Percentiles rank a stretch among this genome's conserved stretches.
These are phyloP conservation scores for Trachelus tabidus DNA, from an alignment of 2,888 invertebrate species.

Conservation along the genomic window DNA sequence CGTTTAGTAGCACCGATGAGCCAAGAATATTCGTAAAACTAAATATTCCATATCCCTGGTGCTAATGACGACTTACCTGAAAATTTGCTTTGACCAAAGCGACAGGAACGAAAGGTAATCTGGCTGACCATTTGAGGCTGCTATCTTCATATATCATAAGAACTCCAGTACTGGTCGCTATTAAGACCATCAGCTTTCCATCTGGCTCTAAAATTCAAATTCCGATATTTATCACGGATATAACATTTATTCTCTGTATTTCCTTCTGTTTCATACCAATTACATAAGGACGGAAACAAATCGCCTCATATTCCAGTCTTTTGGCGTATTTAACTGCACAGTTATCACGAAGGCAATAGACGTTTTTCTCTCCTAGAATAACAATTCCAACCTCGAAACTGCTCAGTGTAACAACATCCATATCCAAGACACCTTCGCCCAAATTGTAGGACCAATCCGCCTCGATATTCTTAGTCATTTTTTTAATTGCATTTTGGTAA, in stretches of 20 bases:
- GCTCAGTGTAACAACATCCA: constrained; percentile 72
- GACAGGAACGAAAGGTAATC: constrained; percentile 80
- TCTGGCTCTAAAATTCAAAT: constrained; percentile 72
- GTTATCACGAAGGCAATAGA: constrained; percentile 83
- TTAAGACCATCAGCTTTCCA: constrained; percentile 77
- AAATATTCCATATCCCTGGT: neutral
- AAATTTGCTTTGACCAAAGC: constrained; percentile 80
- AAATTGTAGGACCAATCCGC: constrained; percentile 87
- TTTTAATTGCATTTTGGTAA: constrained; percentile 63
- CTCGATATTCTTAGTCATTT: constrained; percentile 71
- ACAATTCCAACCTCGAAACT: constrained; percentile 79
- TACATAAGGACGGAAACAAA: constrained; percentile 79
- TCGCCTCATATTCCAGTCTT: constrained; percentile 85
- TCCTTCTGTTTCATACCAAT: constrained; percentile 65
- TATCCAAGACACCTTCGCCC: constrained; percentile 79
- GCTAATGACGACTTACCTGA: constrained; percentile 64
- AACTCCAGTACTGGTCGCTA: constrained; percentile 85
- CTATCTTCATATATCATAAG: constrained; percentile 87
- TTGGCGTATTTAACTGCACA: constrained; percentile 86
- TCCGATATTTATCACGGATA: neutral
- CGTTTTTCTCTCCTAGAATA: constrained; percentile 85
- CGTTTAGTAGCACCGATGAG: neutral
- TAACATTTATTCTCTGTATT: neutral
- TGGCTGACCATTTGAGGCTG: constrained; percentile 90
- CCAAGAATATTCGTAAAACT: neutral